Evolutionary conservation across 1,140 invertebrate genomes (phyloP).

Genomic region (Melanaphis sacchari): DNA sequence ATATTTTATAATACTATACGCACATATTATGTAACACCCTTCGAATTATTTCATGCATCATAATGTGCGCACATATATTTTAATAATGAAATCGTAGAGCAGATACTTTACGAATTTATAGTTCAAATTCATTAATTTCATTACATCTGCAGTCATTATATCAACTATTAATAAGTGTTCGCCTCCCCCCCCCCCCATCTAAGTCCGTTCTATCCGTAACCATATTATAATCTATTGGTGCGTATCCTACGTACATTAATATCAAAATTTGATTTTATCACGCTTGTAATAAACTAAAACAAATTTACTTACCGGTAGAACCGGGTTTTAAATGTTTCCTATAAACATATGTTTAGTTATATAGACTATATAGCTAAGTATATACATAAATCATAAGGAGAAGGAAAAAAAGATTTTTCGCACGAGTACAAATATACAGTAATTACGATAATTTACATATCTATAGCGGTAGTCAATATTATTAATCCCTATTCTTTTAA

Average conservation of each 20-base stretch:
- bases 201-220: background rate
- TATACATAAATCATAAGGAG: background rate
- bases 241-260: background rate
- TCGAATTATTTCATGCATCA: background rate
- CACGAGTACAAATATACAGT: constrained; percentile 5
- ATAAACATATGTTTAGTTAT: background rate
- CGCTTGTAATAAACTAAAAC: constrained; percentile 6
- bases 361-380: background rate
- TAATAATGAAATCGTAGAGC: background rate
- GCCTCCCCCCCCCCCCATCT: too few species aligned
- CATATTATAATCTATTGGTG: background rate
- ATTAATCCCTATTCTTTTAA: background rate
- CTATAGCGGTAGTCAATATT: background rate
- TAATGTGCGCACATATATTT: background rate
- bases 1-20: constrained; percentile 4
- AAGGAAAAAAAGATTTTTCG: constrained; percentile 9
- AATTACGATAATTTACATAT: background rate
- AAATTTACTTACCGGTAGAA: constrained; percentile 5
- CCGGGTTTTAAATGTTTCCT: background rate
- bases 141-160: background rate
- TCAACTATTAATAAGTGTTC: too few species aligned
- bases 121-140: background rate
- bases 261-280: constrained; percentile 28
- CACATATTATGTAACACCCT: background rate
- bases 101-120: background rate